Base-by-base conservation (phyloP, 1,140 invertebrate genomes). In the Bombus vancouverensis region DNA sequence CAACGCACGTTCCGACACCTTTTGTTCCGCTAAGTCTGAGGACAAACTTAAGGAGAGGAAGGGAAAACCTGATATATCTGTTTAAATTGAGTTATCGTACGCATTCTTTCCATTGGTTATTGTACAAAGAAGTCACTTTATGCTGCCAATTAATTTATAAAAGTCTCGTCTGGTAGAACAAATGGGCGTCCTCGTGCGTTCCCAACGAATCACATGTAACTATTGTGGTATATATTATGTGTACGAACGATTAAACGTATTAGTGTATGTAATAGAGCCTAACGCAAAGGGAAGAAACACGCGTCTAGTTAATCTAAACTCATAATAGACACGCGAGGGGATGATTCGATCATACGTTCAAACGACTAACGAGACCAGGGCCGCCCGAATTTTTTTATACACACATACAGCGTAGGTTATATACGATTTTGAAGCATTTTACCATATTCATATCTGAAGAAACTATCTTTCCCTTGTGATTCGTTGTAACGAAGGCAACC, bases 371-470 rank as follows among this genome's bases (percentile, higher is more conserved):
- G 32, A 44, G 13, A 18, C 53, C 39, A 65, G 18, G 37, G 34
- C 59, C 44, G 72, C 28, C 66, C 86, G 42, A 89, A 80, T 80
- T 85, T 84, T 66, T 85, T 89, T 84, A 84, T 81, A 84, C 59
- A 72, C 70, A 28, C 70, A n/a, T 37, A 73, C 42, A 75, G n/a
- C 53, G 28, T 82, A 82, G 65, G 2, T 37, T 44, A 68, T 37
- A 59, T 53, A 32, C 68, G 15, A 81, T 82, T 87, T 88, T 81
- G 73, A 79, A 86, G 65, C 39, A 32, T 89, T 88, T 88, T 76
- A 80, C 71, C 53, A 62, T 68, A 47, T 13, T 65, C 65, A 13
- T 71, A 42, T 59, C 25, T 12, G 39, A 4, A 12, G n/a, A 15
- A 68, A 32, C 15, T 4, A 15, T 34, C 34, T 42, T 22, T 53